A percentile compares a stretch with the other conserved stretches of the same genome.
Conservation (phyloP, 2,797 vertebrate genomes). For the Iguana delicatissima region DNA sequence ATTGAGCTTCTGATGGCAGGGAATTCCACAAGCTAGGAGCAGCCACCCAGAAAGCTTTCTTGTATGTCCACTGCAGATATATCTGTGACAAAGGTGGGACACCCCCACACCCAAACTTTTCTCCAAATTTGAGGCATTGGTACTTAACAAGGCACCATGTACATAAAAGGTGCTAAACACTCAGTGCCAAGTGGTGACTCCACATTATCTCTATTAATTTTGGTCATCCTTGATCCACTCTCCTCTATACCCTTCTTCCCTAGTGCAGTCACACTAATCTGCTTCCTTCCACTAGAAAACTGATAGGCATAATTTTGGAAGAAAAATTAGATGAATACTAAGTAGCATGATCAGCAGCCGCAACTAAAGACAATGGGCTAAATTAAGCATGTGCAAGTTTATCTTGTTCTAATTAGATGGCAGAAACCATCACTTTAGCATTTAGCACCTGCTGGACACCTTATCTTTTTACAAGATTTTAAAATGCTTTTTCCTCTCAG, state of each 20-base stretch:
- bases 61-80: too few species aligned
- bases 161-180: not conserved
- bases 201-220: not conserved
- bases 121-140: not conserved
- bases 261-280: not conserved
- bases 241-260: not conserved
- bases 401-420: conserved; percentile 1
- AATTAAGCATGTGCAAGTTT: not conserved
- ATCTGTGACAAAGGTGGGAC: too few species aligned
- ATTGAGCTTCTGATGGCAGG: too few species aligned
- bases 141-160: not conserved
- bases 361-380: not conserved
- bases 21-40: too few species aligned
- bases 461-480: not conserved
- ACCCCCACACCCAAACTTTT: too few species aligned
- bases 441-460: not conserved
- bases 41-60: too few species aligned
- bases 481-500: not conserved
- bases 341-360: accelerated
- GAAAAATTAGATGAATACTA: not conserved
- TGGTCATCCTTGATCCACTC: too few species aligned
- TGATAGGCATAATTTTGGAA: not conserved
- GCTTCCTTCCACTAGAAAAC: not conserved
- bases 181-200: not conserved
- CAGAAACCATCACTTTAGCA: not conserved